Evolutionary conservation across 2,113 vertebrate species (phyloP).

Genomic region (Nannobrachium achirus): DNA sequence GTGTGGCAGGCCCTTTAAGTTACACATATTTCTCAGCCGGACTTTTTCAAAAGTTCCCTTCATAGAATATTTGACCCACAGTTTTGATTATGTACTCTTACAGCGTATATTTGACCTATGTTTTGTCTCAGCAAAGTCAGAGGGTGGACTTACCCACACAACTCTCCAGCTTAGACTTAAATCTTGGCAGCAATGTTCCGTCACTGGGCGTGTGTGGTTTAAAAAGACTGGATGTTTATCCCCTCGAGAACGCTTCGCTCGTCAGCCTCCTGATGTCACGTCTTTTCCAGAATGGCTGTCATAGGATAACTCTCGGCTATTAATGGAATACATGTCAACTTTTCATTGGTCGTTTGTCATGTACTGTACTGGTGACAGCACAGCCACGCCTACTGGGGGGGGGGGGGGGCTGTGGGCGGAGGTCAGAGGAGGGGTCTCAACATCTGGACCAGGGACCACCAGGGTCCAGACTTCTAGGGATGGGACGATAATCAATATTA

Average conservation of each 20-base stretch:
- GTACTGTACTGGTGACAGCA: not conserved
- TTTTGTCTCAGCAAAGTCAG: not conserved
- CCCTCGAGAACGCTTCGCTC: not conserved
- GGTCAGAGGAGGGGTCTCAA: too few relatives aligned
- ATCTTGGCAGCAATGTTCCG: not conserved
- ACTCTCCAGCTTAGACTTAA: not conserved
- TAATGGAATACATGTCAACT: conserved; percentile 22
- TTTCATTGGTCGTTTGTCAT: conserved; percentile 18
- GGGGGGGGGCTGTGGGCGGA: too few relatives aligned
- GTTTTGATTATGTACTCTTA: not conserved
- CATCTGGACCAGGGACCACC: too few relatives aligned
- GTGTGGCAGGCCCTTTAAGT: not conserved
- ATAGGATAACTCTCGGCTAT: conserved; percentile 6
- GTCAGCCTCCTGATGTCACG: conserved; percentile 10
- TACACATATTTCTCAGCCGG: conserved; percentile 3
- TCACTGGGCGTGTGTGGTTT: not conserved
- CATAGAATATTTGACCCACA: not conserved
- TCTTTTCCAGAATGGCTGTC: not conserved
- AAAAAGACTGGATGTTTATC: not conserved
- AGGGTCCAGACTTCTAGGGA: too few relatives aligned
- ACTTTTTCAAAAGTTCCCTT: not conserved
- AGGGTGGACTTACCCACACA: not conserved
- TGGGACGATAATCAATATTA: too few relatives aligned
- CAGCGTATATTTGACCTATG: not conserved
- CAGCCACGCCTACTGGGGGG: not conserved